Evolutionary conservation across 2,797 vertebrate genomes (phyloP).

Genomic region (Siniperca undulata): DNA sequence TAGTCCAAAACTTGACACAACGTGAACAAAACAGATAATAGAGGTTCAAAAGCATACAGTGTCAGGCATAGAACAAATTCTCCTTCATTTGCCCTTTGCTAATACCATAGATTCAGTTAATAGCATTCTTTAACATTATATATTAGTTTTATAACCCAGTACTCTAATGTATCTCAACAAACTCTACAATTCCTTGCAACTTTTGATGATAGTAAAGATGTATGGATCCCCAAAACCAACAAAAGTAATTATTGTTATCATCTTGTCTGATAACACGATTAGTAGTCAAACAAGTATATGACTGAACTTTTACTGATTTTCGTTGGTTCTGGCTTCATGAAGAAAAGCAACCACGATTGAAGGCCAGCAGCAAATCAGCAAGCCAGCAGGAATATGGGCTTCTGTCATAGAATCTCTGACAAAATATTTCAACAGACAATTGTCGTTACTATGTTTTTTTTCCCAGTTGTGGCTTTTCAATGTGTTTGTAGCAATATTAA

Average conservation of each 20-base stretch:
- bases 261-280: no score
- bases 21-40: slow-evolving; percentile 3
- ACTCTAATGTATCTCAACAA: slow-evolving; percentile 8
- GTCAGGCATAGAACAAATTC: neutral
- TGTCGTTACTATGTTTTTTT: no score
- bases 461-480: no score
- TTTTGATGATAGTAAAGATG: neutral
- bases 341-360: neutral
- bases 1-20: neutral
- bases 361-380: neutral
- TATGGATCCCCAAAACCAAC: neutral
- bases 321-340: slow-evolving; percentile 3
- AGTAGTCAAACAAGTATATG: neutral
- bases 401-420: neutral
- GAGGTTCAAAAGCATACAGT: neutral
- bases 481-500: neutral
- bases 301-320: neutral
- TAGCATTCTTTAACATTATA: neutral
- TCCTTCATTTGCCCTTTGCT: slow-evolving; percentile 29
- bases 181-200: neutral
- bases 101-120: slow-evolving; percentile 9
- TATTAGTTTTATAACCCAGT: slow-evolving; percentile 8
- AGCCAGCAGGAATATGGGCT: no score
- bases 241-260: no score
- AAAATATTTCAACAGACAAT: no score